Percentiles rank a stretch among this genome's conserved stretches.
Evolutionary conservation across 2,113 vertebrate genomes (phyloP).

Genomic region (Istiophorus platypterus): DNA sequence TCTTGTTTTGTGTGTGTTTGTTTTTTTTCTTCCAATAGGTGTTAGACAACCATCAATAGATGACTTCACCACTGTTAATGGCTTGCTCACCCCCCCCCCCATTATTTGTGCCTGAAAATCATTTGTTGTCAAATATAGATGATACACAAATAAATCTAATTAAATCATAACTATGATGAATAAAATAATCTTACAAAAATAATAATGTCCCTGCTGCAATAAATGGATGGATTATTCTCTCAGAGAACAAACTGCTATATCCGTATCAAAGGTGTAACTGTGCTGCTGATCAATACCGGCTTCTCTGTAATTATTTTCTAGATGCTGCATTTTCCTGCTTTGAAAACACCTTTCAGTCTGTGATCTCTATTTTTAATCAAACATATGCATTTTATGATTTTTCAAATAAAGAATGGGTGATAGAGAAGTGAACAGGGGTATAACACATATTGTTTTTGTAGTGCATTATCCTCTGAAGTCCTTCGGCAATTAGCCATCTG

Average conservation of each 20-base stretch:
- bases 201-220: conserved; percentile 4
- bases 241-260: conserved; percentile 12
- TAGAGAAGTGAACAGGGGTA: not conserved
- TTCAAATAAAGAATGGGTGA: conserved; percentile 4
- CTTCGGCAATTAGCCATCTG: conserved; percentile 15
- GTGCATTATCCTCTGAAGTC: conserved; percentile 5
- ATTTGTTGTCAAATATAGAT: not conserved
- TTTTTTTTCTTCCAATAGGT: no score
- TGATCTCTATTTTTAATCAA: conserved; percentile 14
- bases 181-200: not conserved
- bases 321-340: conserved; percentile 23
- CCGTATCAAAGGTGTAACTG: conserved; percentile 24
- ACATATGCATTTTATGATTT: conserved; percentile 9
- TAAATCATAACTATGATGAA: not conserved
- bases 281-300: conserved; percentile 31
- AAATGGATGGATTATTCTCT: not conserved
- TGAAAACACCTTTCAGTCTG: conserved; percentile 10
- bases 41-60: no score
- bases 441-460: not conserved
- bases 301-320: conserved; percentile 30
- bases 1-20: no score
- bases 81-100: not conserved
- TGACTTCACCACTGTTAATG: no score
- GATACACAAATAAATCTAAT: not conserved
- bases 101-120: not conserved